Evolutionary conservation across 1,140 invertebrate species (phyloP).

Genomic region (Trachymyrmex cornetzi): DNA sequence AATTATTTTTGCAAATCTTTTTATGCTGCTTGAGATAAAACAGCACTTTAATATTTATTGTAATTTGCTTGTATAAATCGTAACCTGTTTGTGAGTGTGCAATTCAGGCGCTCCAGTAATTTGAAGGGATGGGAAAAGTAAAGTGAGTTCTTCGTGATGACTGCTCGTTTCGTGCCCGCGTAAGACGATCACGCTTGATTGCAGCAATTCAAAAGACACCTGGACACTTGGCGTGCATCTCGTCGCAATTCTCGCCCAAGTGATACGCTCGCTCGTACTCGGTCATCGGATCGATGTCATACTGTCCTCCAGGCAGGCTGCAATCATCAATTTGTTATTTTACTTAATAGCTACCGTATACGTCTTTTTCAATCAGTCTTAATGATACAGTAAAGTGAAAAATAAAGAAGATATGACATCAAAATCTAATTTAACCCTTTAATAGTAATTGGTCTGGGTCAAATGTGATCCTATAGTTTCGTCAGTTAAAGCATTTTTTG

Average conservation of each 20-base stretch:
- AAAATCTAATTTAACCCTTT: neutral
- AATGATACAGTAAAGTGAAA: neutral
- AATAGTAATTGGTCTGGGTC: no score
- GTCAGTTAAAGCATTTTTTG: no score
- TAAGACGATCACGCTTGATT: constrained; percentile 35
- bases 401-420: neutral
- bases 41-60: neutral
- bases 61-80: constrained; percentile 5
- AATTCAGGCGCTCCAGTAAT: constrained; percentile 23
- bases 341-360: neutral
- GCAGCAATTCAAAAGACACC: constrained; percentile 71
- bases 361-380: neutral
- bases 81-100: neutral
- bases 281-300: constrained; percentile 77
- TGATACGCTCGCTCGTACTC: constrained; percentile 79
- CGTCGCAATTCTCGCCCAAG: constrained; percentile 74
- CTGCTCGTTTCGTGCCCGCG: constrained; percentile 29
- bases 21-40: neutral
- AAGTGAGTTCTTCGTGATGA: constrained; percentile 18
- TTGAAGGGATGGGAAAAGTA: neutral
- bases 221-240: constrained; percentile 68
- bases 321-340: constrained; percentile 44
- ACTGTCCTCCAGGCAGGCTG: constrained; percentile 70
- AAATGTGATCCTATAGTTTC: no score
- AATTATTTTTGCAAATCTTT: neutral